A percentile compares a stretch with the other conserved stretches of the same genome.
Evolutionary conservation across 2,113 vertebrate species (phyloP).

Genomic region (Megaleporinus macrocephalus): DNA sequence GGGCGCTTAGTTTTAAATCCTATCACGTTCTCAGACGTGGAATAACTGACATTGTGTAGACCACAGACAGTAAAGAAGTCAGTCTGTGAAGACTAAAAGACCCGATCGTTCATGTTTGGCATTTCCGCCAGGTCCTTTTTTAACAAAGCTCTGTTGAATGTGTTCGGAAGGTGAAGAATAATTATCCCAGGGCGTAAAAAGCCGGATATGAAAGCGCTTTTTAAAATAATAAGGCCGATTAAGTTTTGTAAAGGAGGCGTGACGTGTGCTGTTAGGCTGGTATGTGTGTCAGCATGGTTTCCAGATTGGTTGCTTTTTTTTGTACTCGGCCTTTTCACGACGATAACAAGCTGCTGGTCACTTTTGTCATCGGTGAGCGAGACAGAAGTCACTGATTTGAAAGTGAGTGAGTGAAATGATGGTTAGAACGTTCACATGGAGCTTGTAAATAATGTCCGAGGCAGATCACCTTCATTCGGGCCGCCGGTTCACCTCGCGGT

Average conservation of each 20-base stretch:
- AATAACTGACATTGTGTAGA: neutral
- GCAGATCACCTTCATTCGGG: neutral
- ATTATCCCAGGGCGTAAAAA: neutral
- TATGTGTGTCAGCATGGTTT: constrained; percentile 35
- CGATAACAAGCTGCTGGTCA: neutral
- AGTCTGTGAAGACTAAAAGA: neutral
- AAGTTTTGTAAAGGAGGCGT: neutral
- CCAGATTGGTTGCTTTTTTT: constrained; percentile 8
- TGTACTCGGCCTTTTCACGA: constrained; percentile 5
- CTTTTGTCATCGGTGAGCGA: neutral
- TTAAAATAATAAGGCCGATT: neutral
- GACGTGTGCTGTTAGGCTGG: neutral
- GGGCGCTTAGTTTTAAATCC: too few species aligned
- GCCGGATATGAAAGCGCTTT: neutral
- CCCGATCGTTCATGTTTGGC: neutral
- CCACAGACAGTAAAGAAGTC: neutral
- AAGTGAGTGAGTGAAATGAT: constrained; percentile 21
- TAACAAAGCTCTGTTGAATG: neutral
- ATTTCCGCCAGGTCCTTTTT: neutral
- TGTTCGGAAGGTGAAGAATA: neutral
- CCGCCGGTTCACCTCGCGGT: neutral
- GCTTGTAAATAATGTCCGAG: neutral
- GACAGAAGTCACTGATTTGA: neutral
- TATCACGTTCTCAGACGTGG: neutral
- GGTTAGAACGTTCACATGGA: neutral